Percentiles rank a stretch among this genome's conserved stretches.
Conservation (phyloP, 1,140 invertebrate species). For the Hormaphis cornu region DNA sequence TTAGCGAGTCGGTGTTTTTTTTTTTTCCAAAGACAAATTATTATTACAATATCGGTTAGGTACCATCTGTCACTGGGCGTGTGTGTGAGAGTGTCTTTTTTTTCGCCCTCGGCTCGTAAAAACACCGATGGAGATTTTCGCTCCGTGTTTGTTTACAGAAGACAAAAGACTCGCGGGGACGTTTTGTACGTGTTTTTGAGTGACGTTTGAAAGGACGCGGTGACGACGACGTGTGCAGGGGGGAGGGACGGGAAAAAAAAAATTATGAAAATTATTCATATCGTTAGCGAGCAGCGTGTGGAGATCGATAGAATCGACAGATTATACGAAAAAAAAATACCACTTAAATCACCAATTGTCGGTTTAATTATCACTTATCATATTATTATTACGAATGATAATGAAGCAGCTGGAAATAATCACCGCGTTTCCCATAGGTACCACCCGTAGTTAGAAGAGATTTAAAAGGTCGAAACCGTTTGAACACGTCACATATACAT, state of each 20-base stretch:
- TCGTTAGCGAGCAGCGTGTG: conserved; percentile 24
- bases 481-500: background rate
- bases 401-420: conserved; percentile 16
- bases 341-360: conserved; percentile 29
- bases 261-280: conserved; percentile 23
- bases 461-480: background rate
- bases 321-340: conserved; percentile 3
- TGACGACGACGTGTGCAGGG: background rate
- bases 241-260: background rate
- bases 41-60: conserved; percentile 20
- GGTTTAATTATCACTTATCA: conserved; percentile 21
- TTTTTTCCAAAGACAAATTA: conserved; percentile 27
- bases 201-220: conserved; percentile 27
- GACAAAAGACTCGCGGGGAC: conserved; percentile 20
- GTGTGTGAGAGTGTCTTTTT: background rate
- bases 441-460: conserved; percentile 1
- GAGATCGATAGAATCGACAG: conserved; percentile 12
- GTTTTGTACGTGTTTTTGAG: conserved; percentile 6
- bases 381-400: background rate
- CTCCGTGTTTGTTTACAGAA: conserved; percentile 6
- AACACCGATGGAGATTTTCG: no score
- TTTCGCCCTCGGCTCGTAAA: background rate
- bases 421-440: conserved; percentile 10
- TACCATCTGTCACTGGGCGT: conserved; percentile 23
- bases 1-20: conserved; percentile 25